Conservation (phyloP, 1,140 invertebrate species). For the Drosophila lacertosa region DNA sequence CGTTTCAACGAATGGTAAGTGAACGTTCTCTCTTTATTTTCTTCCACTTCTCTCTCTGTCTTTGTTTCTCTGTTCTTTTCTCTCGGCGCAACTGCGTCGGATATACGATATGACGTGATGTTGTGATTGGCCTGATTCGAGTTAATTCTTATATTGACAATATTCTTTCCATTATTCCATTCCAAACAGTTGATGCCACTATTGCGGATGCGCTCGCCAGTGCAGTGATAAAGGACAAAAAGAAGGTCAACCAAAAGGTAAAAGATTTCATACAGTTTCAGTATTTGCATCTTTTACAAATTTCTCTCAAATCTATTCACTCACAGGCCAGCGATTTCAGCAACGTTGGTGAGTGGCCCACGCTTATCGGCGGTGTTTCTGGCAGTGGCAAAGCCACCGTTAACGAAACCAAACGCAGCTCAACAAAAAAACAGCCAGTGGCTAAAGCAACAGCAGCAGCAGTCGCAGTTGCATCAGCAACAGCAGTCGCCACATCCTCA, state of each 20-base stretch:
- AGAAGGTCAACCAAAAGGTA: slow-evolving; percentile 87
- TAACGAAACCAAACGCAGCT: slow-evolving; percentile 77
- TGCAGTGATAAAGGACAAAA: slow-evolving; percentile 86
- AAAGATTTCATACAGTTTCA: slow-evolving; percentile 18
- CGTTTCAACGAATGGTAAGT: slow-evolving; percentile 62
- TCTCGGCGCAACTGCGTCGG: slow-evolving; percentile 38
- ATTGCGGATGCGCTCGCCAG: slow-evolving; percentile 84
- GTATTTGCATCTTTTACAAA: neutral
- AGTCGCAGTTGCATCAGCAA: neutral
- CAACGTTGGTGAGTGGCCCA: slow-evolving; percentile 91
- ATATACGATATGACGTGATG: slow-evolving; percentile 1
- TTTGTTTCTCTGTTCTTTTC: neutral
- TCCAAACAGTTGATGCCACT: slow-evolving; percentile 55
- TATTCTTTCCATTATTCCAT: slow-evolving; percentile 22
- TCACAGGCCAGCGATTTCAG: slow-evolving; percentile 89
- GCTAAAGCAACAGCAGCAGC: slow-evolving; percentile 39
- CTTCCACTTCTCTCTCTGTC: neutral
- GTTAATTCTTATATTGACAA: slow-evolving; percentile 28
- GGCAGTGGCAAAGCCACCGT: slow-evolving; percentile 77
- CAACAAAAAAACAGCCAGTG: slow-evolving; percentile 64
- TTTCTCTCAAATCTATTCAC: slow-evolving; percentile 24
- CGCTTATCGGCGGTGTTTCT: slow-evolving; percentile 85
- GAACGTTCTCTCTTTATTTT: slow-evolving; percentile 9
- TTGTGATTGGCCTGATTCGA: slow-evolving; percentile 43
- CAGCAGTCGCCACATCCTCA: slow-evolving; percentile 28